Base-by-base conservation (phyloP, 2,888 invertebrate species). In the Osmoderma eremita region DNA sequence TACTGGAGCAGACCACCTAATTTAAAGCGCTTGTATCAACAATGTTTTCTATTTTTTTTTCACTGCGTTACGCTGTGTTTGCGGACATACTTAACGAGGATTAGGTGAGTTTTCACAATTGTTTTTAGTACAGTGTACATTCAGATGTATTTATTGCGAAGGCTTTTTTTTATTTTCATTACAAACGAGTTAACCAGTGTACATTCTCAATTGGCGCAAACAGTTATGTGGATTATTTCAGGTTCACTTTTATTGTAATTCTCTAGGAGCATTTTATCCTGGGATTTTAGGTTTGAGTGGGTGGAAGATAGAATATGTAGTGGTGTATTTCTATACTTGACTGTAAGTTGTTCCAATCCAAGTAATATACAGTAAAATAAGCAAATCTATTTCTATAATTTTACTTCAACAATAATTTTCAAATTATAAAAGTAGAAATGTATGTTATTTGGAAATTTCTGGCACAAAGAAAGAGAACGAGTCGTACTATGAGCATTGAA, bases 91-190 rank as follows among this genome's bases (percentile, higher is more conserved):
- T 61, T 45, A 61, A 45, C 45, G 30, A 45, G 48, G 58, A 61
- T 61, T 61, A 61, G 58, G 58, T 61, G 45, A 61, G 58, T 61
- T 61, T 61, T 45, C 48, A 17, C 30, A 58, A 61, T 42, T 45
- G 58, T 45, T 61, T 61, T 42, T 15, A n/a, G 45, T 61, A 36
- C 24, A 45, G 15, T 30, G 45, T 61, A 45, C 24, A 30, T 45
- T 61, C 17, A 3, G 30, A 15, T 45, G 36, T 61, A 61, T 61
- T 61, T 61, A 61, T 61, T 61, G 58, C 24, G 58, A 61, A 15
- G 8, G 24, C 12, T 61, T 17, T n/a, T 17, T 61, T 17, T 4
- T 18, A n/a, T n/a, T n/a, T 53, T 17, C 58, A 48, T 24, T 61
- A 45, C 42, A 30, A 61, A 45, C 30, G 45, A 61, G 45, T 61